Evolutionary conservation across 1,140 invertebrate species (phyloP).

Genomic region (Cyclina sinensis): DNA sequence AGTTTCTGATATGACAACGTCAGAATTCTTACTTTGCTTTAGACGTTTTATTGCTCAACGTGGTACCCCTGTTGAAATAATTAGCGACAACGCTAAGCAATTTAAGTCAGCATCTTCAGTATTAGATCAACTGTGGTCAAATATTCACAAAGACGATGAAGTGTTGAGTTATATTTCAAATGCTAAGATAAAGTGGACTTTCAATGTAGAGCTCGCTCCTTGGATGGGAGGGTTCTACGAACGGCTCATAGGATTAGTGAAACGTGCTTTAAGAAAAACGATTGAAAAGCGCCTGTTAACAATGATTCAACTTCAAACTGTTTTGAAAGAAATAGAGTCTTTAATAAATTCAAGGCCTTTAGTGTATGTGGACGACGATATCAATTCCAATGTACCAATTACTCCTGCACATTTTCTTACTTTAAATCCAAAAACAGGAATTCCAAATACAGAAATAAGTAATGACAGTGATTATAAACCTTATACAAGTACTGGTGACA

Average conservation of each 20-base stretch:
- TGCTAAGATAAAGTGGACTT: background rate
- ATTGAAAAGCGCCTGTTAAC: constrained; percentile 13
- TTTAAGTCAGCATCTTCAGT: background rate
- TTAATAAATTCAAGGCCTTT: constrained; percentile 7
- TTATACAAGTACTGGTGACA: background rate
- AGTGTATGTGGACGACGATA: constrained; percentile 2
- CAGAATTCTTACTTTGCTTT: no score
- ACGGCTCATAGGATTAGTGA: constrained; percentile 13
- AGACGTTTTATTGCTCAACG: constrained; percentile 15
- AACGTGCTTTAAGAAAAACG: background rate
- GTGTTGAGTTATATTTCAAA: background rate
- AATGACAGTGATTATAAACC: background rate
- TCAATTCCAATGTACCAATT: background rate
- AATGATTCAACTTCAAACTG: background rate
- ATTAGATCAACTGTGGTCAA: background rate
- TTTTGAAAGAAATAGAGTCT: constrained; percentile 30
- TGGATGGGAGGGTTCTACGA: no score
- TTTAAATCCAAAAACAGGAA: constrained; percentile 7
- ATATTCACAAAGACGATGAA: background rate
- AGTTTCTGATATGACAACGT: constrained; percentile 34
- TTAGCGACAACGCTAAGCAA: constrained; percentile 18
- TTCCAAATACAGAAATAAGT: background rate
- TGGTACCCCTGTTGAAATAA: background rate
- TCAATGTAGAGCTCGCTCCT: background rate
- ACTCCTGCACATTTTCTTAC: background rate